Evolutionary conservation across 1,140 invertebrate species (phyloP).

Genomic region (Amphibalanus amphitrite): DNA sequence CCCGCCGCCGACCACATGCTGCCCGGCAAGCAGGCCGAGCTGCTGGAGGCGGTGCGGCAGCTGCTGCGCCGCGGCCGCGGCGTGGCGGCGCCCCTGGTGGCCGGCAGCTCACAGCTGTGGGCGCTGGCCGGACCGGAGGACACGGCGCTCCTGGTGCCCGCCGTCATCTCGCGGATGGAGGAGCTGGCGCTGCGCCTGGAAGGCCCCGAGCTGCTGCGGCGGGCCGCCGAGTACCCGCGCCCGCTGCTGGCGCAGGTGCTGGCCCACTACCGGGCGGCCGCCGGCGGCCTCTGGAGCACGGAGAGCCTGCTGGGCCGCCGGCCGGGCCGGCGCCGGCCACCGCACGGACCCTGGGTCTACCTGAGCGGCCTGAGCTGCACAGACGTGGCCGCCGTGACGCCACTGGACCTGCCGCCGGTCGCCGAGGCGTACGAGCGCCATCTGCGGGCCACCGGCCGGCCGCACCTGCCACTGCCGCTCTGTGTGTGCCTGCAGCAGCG

Average conservation of each 20-base stretch:
- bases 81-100: background rate
- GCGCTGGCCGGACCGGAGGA: background rate
- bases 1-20: background rate
- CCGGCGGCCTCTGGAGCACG: background rate
- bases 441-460: background rate
- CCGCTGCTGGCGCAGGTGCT: background rate
- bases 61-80: background rate
- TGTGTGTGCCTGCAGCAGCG: constrained; percentile 3
- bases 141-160: background rate
- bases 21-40: background rate
- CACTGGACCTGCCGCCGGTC: background rate
- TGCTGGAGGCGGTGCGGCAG: background rate
- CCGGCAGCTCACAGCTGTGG: background rate
- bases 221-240: background rate
- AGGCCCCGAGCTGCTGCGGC: background rate
- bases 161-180: background rate
- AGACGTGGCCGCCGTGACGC: background rate
- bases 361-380: background rate
- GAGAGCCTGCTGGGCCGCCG: background rate
- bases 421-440: background rate
- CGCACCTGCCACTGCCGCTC: background rate
- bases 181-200: background rate
- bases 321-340: background rate
- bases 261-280: background rate
- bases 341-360: background rate